Evolutionary conservation across 1,140 invertebrate genomes (phyloP).

Genomic region (Eupristina koningsbergeri): DNA sequence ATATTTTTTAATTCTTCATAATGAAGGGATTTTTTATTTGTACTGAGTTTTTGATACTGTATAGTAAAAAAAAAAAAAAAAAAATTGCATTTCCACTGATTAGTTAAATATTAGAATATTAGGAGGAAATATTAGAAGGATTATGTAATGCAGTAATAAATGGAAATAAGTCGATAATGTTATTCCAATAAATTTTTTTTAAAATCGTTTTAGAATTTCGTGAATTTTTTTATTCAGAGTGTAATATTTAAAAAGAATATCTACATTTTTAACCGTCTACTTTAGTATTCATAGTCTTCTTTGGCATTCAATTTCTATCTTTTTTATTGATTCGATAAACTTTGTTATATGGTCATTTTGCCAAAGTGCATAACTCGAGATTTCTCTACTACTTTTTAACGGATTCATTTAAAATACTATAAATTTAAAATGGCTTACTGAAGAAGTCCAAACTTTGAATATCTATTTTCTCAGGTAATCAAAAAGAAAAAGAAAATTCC

Average conservation of each 20-base stretch:
- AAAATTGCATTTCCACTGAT: constrained; percentile 81
- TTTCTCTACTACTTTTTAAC: no score
- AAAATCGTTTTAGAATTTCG: not conserved
- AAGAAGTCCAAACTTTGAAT: no score
- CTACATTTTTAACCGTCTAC: constrained; percentile 78
- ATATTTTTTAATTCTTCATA: constrained; percentile 87
- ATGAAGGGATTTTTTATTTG: constrained; percentile 88
- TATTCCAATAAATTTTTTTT: not conserved
- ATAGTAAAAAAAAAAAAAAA: constrained; percentile 86
- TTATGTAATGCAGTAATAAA: constrained; percentile 74
- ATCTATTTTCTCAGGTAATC: no score
- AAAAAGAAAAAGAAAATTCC: no score
- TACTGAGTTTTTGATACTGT: constrained; percentile 85
- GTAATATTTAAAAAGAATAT: constrained; percentile 74
- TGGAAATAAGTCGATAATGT: constrained; percentile 60
- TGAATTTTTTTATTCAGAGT: constrained; percentile 56
- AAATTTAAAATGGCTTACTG: no score
- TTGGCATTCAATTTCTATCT: constrained; percentile 87
- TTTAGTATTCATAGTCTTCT: constrained; percentile 63
- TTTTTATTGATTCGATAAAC: constrained; percentile 87
- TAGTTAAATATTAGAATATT: no score
- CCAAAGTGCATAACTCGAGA: no score
- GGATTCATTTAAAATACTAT: no score
- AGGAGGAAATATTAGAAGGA: constrained; percentile 79
- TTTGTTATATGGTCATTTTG: constrained; percentile 88